These are phyloP conservation scores for Therioaphis trifolii DNA, from an alignment of 2,888 invertebrate genomes.

Conservation along the genomic window DNA sequence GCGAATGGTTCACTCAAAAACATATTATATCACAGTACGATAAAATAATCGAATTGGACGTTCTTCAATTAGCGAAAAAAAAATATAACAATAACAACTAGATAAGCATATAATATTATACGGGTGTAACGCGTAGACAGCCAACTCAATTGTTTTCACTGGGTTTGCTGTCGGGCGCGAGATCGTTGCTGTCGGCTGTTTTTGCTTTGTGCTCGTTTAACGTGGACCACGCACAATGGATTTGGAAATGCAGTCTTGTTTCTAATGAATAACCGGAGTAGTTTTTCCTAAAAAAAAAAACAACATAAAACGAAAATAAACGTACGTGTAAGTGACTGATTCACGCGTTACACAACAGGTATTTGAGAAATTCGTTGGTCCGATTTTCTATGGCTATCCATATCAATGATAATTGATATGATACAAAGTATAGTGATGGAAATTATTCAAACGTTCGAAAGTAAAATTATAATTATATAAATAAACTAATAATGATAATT, in stretches of 20 bases:
- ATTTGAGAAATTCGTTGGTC: too few species aligned
- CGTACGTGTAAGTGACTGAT: too few species aligned
- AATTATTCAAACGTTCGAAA: too few species aligned
- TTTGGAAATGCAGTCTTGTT: constrained; percentile 88
- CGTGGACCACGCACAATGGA: constrained; percentile 76
- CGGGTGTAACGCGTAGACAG: not conserved
- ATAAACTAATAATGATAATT: too few species aligned
- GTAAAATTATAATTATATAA: too few species aligned
- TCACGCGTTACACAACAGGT: too few species aligned
- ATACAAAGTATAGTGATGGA: too few species aligned
- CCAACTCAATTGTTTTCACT: not conserved
- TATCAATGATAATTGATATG: too few species aligned
- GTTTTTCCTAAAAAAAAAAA: constrained; percentile 79
- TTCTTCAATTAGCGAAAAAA: not conserved
- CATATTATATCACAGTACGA: not conserved
- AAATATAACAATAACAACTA: not conserved
- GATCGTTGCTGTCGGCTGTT: constrained; percentile 25
- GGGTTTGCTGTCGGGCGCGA: not conserved
- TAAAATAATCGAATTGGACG: not conserved
- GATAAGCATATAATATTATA: not conserved
- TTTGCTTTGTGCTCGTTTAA: constrained; percentile 63
- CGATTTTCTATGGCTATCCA: too few species aligned
- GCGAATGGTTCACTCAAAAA: too few species aligned
- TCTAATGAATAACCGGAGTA: constrained; percentile 89
- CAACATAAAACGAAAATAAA: too few species aligned